phyloP scores from a whole-genome alignment of 2,113 vertebrate genomes.

The Barbus barbus region DNA sequence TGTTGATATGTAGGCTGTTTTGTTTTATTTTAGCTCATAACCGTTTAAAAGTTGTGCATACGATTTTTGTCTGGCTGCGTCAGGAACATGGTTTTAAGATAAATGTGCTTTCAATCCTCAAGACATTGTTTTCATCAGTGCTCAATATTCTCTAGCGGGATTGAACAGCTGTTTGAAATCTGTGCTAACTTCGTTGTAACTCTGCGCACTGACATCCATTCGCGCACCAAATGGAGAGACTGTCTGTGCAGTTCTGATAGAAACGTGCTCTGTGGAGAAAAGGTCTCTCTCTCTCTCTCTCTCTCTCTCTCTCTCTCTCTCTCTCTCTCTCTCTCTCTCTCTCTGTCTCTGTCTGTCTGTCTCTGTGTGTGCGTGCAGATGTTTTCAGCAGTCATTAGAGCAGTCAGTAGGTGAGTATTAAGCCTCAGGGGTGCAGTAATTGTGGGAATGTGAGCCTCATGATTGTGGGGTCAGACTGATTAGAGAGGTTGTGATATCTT shows the following conservation, averaged over 20 bases:
- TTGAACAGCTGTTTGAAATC: slow-evolving; percentile 34
- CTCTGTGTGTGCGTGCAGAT: slow-evolving; percentile 4
- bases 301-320: not conserved
- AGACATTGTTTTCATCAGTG: slow-evolving; percentile 38
- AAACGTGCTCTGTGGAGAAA: not conserved
- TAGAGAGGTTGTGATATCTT: slow-evolving; percentile 15
- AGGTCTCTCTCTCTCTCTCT: not conserved
- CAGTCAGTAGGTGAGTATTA: slow-evolving; percentile 19
- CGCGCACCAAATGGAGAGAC: slow-evolving; percentile 18
- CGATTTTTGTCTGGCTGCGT: slow-evolving; percentile 22
- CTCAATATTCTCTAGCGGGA: slow-evolving; percentile 16
- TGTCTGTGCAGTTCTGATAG: not conserved
- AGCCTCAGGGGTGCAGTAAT: slow-evolving; percentile 38
- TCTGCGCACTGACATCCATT: slow-evolving; percentile 9
- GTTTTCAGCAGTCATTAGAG: slow-evolving; percentile 40
- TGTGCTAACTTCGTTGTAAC: not conserved
- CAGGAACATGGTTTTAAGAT: slow-evolving; percentile 4
- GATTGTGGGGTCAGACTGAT: slow-evolving; percentile 21
- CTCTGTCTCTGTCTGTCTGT: too few species aligned
- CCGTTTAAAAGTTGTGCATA: not conserved
- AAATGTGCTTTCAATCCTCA: slow-evolving; percentile 21
- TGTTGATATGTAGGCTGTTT: not conserved
- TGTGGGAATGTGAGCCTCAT: slow-evolving; percentile 39
- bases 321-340: slow-evolving; percentile 13
- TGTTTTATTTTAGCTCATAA: not conserved